Evolutionary conservation across 2,888 invertebrate genomes (phyloP), one percentile per base, ranked within the genome.

Genomic region (Agonopterix alstromeriana): DNA sequence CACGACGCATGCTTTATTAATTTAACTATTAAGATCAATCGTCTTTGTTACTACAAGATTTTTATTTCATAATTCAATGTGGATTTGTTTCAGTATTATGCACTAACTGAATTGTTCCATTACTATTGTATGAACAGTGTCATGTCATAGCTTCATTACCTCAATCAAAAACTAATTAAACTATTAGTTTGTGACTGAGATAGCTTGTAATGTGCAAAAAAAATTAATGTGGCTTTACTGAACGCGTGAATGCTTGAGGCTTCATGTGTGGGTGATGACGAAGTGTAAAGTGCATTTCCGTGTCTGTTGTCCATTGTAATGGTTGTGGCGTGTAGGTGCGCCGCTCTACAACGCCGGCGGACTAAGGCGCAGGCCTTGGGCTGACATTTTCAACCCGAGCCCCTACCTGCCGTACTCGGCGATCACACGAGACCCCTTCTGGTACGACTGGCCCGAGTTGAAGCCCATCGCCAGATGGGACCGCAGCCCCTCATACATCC

Each of bases 381-480:
- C 90, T 80, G 93, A 94, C 79, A 90, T 96, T 77, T 90, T 96
- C 83, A 94, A 95, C 86, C 96, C 96, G 58, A 93, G 93, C 70
- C 93, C 94, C 48, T 91, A 90, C 69, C 90, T 94, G 70, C 96
- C 96, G 52, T 90, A 94, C 77, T 94, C 94, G 67, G 92, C 94
- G 63, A 93, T 95, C 82, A 93, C 93, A 63, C 93, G 95, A 77
- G 96, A 96, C 90, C 96, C 96, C 69, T 96, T 95, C 94, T 96
- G 96, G 96, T 93, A 93, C 92, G 92, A 93, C 84, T 86, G 94
- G 85, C 95, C 95, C 65, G 93, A 93, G 83, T 91, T 94, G 82
- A 92, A 92, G 79, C 96, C 96, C 60, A 90, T 93, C 82, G 92
- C 93, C 56, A 90, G 92, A 68, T 92, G 91, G 90, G 92, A 92